These are phyloP conservation scores for Phylloscopus collybita DNA, from an alignment of 2,797 vertebrate species.

Conservation along the genomic window DNA sequence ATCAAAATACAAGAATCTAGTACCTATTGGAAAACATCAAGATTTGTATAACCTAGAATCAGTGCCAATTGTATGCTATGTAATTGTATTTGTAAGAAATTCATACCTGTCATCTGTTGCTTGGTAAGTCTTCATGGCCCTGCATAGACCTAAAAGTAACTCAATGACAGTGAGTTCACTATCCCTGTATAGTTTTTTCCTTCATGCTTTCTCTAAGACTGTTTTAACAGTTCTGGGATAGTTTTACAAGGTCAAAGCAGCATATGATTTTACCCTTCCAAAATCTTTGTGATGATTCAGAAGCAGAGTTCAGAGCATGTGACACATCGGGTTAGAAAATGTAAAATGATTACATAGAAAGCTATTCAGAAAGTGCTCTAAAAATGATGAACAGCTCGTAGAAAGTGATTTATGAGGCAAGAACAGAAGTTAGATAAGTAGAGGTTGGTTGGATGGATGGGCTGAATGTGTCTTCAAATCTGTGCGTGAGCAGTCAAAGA, in stretches of 20 bases:
- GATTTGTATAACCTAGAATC: neutral
- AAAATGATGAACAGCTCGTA: conserved; percentile 25
- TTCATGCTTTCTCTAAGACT: neutral
- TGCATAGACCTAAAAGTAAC: neutral
- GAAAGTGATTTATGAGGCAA: conserved; percentile 45
- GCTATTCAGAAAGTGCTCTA: conserved; percentile 11
- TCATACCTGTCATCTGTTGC: neutral
- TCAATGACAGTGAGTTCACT: neutral
- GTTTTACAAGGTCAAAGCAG: conserved; percentile 29
- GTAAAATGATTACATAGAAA: conserved; percentile 46
- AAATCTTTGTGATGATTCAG: neutral
- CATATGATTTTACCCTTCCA: neutral
- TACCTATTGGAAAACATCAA: neutral
- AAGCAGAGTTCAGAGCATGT: neutral
- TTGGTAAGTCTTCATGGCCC: neutral
- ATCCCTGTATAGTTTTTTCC: neutral
- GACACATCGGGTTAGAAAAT: neutral
- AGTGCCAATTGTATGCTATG: neutral
- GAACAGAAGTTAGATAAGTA: neutral
- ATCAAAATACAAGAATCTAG: neutral
- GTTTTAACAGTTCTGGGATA: neutral
- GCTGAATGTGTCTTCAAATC: neutral
- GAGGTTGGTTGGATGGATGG: neutral
- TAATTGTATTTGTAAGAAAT: neutral
- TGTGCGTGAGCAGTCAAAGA: neutral